A percentile compares a stretch with the other conserved stretches of the same genome.
Conservation (phyloP, 2,888 invertebrate genomes). For the Amblyjoppa fuscipennis region DNA sequence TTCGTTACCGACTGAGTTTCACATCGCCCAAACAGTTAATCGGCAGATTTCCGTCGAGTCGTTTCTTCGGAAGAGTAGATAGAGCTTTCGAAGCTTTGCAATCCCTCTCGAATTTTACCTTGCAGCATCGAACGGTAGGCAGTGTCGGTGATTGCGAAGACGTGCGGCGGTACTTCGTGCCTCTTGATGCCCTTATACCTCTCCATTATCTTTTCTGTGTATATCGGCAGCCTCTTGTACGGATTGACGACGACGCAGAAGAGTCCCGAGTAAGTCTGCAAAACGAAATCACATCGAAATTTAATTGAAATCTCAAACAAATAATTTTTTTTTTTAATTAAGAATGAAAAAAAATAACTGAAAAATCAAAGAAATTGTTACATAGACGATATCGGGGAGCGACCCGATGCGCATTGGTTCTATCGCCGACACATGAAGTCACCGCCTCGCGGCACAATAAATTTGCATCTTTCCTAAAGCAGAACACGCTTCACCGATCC, state of each 20-base stretch:
- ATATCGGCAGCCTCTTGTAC: constrained; percentile 99
- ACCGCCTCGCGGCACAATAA: constrained; percentile 26
- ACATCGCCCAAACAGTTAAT: neutral
- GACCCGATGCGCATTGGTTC: neutral
- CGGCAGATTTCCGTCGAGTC: neutral
- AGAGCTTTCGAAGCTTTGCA: neutral
- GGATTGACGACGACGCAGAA: constrained; percentile 99
- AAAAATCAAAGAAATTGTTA: constrained; percentile 8
- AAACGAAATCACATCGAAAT: constrained; percentile 20
- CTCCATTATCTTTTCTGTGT: constrained; percentile 99
- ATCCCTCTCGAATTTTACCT: constrained; percentile 87
- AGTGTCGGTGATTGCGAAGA: constrained; percentile 99
- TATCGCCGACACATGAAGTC: neutral
- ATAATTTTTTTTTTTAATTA: no score
- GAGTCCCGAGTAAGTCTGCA: constrained; percentile 99
- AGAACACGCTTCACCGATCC: constrained; percentile 37
- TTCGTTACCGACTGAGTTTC: neutral
- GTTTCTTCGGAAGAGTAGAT: neutral
- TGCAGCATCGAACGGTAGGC: constrained; percentile 99
- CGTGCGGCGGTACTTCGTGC: constrained; percentile 99
- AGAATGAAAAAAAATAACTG: no score
- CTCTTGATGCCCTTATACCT: constrained; percentile 99
- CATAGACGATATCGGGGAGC: neutral
- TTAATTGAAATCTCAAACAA: no score
- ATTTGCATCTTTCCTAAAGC: constrained; percentile 66